Conservation (phyloP, 2,888 invertebrate species). For the Lasius platythorax region DNA sequence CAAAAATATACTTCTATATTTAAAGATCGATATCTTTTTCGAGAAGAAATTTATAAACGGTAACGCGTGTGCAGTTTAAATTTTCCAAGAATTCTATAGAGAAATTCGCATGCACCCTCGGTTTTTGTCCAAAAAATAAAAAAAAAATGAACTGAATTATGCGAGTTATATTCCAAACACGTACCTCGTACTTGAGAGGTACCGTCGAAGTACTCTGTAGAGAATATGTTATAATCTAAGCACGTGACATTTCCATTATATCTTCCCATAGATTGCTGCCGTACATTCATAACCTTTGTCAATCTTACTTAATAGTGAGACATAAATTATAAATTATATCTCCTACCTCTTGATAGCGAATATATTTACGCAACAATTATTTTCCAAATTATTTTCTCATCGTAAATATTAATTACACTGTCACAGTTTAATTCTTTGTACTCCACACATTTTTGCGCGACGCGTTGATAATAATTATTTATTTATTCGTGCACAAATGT, state of each 20-base stretch:
- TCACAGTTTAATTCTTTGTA: not conserved
- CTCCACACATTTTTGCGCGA: no score
- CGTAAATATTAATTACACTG: not conserved
- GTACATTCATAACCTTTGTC: constrained; percentile 17
- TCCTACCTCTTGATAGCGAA: not conserved
- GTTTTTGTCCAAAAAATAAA: constrained; percentile 15
- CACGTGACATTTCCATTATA: constrained; percentile 45
- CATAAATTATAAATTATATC: not conserved
- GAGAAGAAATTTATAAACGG: constrained; percentile 13
- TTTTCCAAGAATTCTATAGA: constrained; percentile 24
- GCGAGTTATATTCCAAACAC: constrained; percentile 49
- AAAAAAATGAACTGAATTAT: constrained; percentile 23
- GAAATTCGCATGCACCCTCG: not conserved
- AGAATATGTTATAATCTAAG: constrained; percentile 42
- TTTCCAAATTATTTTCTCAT: not conserved
- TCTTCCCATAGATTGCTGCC: constrained; percentile 1
- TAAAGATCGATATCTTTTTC: not conserved
- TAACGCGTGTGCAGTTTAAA: not conserved
- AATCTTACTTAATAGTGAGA: constrained; percentile 21
- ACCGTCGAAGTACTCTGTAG: constrained; percentile 21
- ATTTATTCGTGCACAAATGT: no score
- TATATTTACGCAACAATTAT: not conserved
- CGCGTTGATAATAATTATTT: no score
- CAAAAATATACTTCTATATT: not conserved
- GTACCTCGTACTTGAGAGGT: constrained; percentile 43